Conservation (phyloP, 1,140 invertebrate genomes). For the Diachasma alloeum region DNA sequence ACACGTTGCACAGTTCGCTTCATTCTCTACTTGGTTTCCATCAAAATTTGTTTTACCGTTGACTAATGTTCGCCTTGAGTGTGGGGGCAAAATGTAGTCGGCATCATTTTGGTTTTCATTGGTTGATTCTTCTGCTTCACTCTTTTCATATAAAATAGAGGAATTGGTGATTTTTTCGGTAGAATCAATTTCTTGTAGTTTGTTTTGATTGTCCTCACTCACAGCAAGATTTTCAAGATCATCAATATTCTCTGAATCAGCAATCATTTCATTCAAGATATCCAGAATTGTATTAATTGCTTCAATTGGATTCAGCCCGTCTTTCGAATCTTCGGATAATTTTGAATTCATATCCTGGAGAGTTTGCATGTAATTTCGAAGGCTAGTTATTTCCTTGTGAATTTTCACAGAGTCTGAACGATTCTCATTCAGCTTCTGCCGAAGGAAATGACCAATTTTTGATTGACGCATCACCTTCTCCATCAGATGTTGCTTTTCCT, state of each 20-base stretch:
- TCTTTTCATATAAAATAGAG: not conserved
- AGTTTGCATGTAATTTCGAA: slow-evolving; percentile 52
- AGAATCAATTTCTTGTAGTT: slow-evolving; percentile 37
- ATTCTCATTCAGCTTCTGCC: slow-evolving; percentile 38
- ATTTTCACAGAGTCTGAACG: slow-evolving; percentile 49
- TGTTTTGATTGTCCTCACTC: slow-evolving; percentile 45
- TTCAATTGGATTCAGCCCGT: slow-evolving; percentile 44
- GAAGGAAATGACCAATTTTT: slow-evolving; percentile 43
- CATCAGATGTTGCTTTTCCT: slow-evolving; percentile 59
- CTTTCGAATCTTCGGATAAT: slow-evolving; percentile 38
- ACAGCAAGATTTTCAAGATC: slow-evolving; percentile 22
- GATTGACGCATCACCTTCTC: slow-evolving; percentile 47
- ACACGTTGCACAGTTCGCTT: slow-evolving; percentile 40
- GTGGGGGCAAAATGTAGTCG: slow-evolving; percentile 44
- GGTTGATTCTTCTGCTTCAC: not conserved
- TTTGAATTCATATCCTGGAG: slow-evolving; percentile 50
- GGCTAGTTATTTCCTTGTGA: slow-evolving; percentile 52
- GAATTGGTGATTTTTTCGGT: slow-evolving; percentile 38
- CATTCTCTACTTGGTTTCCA: slow-evolving; percentile 35
- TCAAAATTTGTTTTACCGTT: slow-evolving; percentile 41
- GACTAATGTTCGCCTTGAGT: slow-evolving; percentile 39
- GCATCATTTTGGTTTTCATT: slow-evolving; percentile 35
- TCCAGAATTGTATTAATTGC: slow-evolving; percentile 50
- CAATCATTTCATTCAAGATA: slow-evolving; percentile 42
- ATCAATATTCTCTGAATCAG: slow-evolving; percentile 36